Evolutionary conservation across 2,888 invertebrate genomes (phyloP).

Genomic region (Parthenolecanium corni): DNA sequence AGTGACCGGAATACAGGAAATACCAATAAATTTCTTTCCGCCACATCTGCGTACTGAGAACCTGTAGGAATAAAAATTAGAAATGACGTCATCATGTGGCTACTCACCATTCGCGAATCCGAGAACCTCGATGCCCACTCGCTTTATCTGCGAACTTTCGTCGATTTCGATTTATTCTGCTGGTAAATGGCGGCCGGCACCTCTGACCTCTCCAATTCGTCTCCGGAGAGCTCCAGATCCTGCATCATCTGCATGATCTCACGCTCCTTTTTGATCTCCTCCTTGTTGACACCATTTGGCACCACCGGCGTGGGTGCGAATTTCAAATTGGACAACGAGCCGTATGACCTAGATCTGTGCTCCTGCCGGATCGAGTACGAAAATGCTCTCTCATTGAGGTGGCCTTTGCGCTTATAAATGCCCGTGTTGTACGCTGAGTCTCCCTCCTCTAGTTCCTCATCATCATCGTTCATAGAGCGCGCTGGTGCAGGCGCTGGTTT

Average conservation of each 20-base stretch:
- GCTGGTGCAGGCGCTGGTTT: conserved; percentile 34
- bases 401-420: conserved; percentile 84
- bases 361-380: conserved; percentile 89
- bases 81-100: no score
- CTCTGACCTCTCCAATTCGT: conserved; percentile 57
- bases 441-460: conserved; percentile 33
- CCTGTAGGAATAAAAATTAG: no score
- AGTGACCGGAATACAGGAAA: no score
- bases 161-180: conserved; percentile 13
- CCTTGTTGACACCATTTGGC: conserved; percentile 39
- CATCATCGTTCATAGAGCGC: conserved; percentile 39
- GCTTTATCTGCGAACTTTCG: conserved; percentile 27
- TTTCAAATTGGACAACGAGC: conserved; percentile 79
- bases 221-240: conserved; percentile 71
- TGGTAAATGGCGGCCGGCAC: conserved; percentile 39
- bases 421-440: conserved; percentile 61
- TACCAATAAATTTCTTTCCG: no score
- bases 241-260: conserved; percentile 88
- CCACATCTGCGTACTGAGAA: no score
- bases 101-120: conserved; percentile 9
- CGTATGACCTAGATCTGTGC: conserved; percentile 83
- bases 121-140: background rate
- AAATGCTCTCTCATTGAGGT: conserved; percentile 83
- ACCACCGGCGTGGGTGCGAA: conserved; percentile 57
- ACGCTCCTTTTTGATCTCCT: conserved; percentile 74